Base-by-base conservation (phyloP, 2,797 vertebrate genomes). In the Prunella strophiata region DNA sequence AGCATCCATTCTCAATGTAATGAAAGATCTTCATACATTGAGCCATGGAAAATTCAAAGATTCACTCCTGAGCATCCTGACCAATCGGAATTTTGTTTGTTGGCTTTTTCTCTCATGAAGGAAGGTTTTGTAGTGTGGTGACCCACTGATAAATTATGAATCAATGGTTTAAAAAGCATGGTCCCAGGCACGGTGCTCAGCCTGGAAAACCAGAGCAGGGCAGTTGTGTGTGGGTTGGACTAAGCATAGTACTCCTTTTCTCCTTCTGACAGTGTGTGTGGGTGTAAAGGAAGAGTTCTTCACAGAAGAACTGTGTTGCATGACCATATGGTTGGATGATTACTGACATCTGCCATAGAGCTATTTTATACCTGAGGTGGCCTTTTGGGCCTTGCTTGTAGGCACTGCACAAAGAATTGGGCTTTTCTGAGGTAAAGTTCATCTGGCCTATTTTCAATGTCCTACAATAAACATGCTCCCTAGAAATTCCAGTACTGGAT, bases 241-340 rank as follows among this genome's bases (percentile, higher is more conserved):
- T 36, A n/a, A 55, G 13, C 13, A 47, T 4, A 1, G 8, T 3
- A 5, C 43, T 73, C 5, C 11, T 62, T 63, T 81, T 43, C 36
- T 48, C 3, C 0, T n/a, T 63, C 19, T 40, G 27, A 17, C 17
- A 5, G 16, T 16, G 11, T 20, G 2, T 43, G 1, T 27, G 17
- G 50, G 5, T 65, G 21, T 52, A 58, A 34, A 70, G 30, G 20
- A 8, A 19, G 57, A 27, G 15, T 16, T 71, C 25, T 74, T 40
- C 2, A 9, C 32, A 50, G 23, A 83, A 52, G 55, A 50, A 22
- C 13, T 77, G 13, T 12, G 2, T 42, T 45, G 9, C 34, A 22
- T 42, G 45, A 32, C 32, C 5, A 0, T 23, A 4, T 10, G 42
- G 12, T 21, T 55, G 18, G 21, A 36, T 27, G n/a, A 16, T 79